These are phyloP conservation scores for Tetrao urogallus DNA, from an alignment of 2,113 vertebrate genomes.

Conservation along the genomic window DNA sequence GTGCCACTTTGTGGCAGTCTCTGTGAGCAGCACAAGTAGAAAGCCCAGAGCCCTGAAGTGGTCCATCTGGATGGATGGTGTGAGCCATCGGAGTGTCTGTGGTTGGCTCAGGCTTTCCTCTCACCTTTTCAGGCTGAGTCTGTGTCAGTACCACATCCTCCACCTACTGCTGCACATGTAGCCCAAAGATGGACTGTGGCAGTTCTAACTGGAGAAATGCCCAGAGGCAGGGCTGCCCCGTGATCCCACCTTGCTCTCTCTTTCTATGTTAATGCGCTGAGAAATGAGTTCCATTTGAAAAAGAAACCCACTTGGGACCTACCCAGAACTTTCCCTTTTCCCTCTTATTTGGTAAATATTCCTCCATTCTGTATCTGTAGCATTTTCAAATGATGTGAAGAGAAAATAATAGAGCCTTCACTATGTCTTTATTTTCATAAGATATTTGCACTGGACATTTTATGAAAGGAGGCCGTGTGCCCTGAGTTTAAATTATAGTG, in stretches of 20 bases:
- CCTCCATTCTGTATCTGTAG: background rate
- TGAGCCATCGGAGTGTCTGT: background rate
- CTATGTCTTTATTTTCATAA: constrained; percentile 13
- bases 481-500: background rate
- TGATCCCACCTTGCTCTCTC: background rate
- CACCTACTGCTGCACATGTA: background rate
- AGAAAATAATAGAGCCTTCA: constrained; percentile 3
- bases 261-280: background rate
- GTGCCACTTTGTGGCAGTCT: rapidly evolving
- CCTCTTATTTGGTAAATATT: background rate
- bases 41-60: rapidly evolving
- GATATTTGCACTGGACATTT: background rate
- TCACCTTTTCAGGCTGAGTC: background rate
- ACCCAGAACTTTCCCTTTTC: constrained; percentile 17
- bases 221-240: background rate
- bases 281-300: constrained; percentile 4
- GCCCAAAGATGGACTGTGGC: background rate
- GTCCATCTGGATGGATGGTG: background rate
- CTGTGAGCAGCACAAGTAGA: background rate
- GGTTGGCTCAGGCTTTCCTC: background rate
- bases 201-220: background rate
- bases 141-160: background rate
- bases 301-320: background rate
- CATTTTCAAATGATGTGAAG: background rate
- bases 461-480: background rate